These are phyloP conservation scores for Epinephelus awoara DNA, from an alignment of 2,797 vertebrate species.

Conservation along the genomic window DNA sequence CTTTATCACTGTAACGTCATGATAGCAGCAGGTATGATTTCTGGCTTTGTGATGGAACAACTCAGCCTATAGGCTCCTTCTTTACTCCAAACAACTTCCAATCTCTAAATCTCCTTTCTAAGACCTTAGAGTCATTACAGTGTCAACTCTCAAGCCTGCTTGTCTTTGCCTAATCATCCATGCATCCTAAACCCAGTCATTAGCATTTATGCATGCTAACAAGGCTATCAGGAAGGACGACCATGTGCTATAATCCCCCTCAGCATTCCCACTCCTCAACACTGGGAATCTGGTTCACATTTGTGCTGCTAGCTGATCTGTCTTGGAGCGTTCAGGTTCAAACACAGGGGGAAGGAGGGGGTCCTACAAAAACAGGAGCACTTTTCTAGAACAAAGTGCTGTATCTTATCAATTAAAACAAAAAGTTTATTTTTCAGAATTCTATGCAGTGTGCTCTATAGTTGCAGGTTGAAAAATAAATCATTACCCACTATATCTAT, in stretches of 20 bases:
- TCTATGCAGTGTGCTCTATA: background rate
- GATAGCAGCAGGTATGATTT: conserved; percentile 29
- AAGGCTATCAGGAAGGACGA: conserved; percentile 48
- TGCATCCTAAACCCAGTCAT: conserved; percentile 59
- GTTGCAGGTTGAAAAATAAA: background rate
- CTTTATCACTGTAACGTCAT: background rate
- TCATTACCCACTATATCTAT: background rate
- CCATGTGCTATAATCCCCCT: conserved; percentile 52
- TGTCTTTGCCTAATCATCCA: conserved; percentile 55
- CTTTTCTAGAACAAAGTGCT: background rate
- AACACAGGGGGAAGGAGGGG: conserved; percentile 16
- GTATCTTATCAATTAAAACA: conserved; percentile 13
- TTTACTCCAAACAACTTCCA: conserved; percentile 27
- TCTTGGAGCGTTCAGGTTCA: conserved; percentile 42
- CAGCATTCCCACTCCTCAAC: conserved; percentile 42
- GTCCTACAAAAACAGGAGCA: conserved; percentile 9
- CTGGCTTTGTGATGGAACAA: background rate
- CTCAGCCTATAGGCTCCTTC: background rate
- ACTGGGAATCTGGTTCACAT: conserved; percentile 59
- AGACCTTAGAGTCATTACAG: conserved; percentile 40
- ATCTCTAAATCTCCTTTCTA: conserved; percentile 36
- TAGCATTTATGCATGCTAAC: conserved; percentile 70
- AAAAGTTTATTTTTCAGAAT: background rate
- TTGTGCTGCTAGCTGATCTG: conserved; percentile 43
- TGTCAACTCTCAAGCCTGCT: conserved; percentile 27